These are phyloP conservation scores for Danaus plexippus DNA, from an alignment of 1,140 invertebrate genomes.

Conservation along the genomic window DNA sequence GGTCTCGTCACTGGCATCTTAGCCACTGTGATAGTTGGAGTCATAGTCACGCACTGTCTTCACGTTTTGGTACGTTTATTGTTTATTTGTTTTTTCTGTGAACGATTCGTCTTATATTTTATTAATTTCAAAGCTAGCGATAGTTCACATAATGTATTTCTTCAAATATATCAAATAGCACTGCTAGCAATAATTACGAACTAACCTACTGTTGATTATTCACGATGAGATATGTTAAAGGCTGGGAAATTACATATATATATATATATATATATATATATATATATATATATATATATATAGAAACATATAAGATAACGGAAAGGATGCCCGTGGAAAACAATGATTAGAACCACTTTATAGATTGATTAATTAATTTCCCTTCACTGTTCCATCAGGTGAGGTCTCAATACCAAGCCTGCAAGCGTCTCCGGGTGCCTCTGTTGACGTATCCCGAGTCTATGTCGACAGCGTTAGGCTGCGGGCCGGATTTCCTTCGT, in stretches of 20 bases:
- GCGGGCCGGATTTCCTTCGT: conserved; percentile 73
- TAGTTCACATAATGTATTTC: no score
- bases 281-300: no score
- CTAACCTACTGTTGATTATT: no score
- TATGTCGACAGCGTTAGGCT: conserved; percentile 75
- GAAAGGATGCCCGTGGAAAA: no score
- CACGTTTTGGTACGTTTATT: conserved; percentile 74
- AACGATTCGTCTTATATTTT: neutral
- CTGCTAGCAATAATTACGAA: no score
- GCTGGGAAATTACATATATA: no score
- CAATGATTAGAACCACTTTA: no score
- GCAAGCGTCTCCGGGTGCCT: conserved; percentile 71
- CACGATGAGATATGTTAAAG: no score
- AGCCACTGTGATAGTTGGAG: conserved; percentile 74
- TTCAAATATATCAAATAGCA: no score
- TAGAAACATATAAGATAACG: no score
- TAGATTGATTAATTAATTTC: no score
- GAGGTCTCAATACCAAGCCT: conserved; percentile 72
- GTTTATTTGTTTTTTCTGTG: neutral
- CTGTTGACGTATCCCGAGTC: conserved; percentile 77
- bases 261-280: no score
- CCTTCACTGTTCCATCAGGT: conserved; percentile 25
- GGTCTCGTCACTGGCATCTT: conserved; percentile 77
- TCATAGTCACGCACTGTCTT: conserved; percentile 77
- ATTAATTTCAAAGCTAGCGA: neutral